phyloP scores from a whole-genome alignment of 2,113 vertebrate genomes.

The Geococcyx californianus region DNA sequence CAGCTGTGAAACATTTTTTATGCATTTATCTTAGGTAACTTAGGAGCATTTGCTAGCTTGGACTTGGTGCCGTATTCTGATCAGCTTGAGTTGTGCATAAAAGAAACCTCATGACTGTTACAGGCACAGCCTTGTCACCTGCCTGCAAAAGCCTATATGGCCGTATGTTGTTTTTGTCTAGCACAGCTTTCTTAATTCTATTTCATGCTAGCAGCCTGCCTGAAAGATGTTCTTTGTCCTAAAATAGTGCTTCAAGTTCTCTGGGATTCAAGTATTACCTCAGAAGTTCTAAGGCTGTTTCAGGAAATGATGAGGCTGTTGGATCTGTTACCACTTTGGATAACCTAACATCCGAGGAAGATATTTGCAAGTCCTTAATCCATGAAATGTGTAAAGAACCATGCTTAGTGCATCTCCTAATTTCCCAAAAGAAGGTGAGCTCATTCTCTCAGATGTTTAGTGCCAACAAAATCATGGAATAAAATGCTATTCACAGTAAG shows the following conservation, averaged over 20 bases:
- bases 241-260: constrained; percentile 2
- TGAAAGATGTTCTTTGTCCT: background rate
- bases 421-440: background rate
- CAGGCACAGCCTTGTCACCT: background rate
- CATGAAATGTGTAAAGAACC: background rate
- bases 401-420: background rate
- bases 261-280: constrained; percentile 30
- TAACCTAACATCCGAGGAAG: background rate
- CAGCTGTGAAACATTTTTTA: background rate
- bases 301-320: constrained; percentile 36
- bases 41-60: background rate
- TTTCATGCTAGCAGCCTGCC: background rate
- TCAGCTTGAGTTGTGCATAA: background rate
- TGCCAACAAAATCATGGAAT: constrained; percentile 23
- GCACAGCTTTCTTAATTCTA: background rate
- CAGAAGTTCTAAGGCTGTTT: background rate
- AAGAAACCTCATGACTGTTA: background rate
- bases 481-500: background rate
- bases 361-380: constrained; percentile 9
- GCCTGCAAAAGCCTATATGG: background rate
- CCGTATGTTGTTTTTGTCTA: background rate
- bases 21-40: background rate
- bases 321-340: background rate
- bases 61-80: background rate
- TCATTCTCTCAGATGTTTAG: background rate